Evolutionary conservation across 2,113 vertebrate genomes (phyloP), one percentile per base, ranked within the genome.

Genomic region (Dicaeum eximium): DNA sequence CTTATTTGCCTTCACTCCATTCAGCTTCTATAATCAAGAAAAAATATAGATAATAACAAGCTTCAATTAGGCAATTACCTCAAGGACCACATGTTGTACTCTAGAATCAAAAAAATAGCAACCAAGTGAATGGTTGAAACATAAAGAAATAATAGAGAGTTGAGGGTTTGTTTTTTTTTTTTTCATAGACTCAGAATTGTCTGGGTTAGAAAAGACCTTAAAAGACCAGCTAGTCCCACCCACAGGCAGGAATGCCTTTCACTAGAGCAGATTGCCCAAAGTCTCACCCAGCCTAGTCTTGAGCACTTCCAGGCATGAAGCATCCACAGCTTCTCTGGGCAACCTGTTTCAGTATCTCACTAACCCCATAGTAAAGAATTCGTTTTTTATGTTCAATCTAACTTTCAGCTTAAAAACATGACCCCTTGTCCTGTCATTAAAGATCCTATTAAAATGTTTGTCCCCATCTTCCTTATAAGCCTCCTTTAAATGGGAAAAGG

Each of bases 151-250:
- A 75, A 75, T 11, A 56, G 23, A 24, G 87, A 62, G 2, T 17
- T 33, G 7, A 2, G 3, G 1, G n/a, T n/a, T n/a, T n/a, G n/a
- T n/a, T n/a, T 0, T 0, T 2, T 37, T 74, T 38, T 74, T 71
- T 62, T 47, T 38, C 20, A 57, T 22, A 69, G 9, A 75, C 22
- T 80, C 17, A 57, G 60, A 70, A 57, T 10, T 9, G 7, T 10
- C 57, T 48, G 27, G 0, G 2, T 81, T 44, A 27, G n/a, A 88
- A 78, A 27, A 35, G 13, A 53, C 27, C 20, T 78, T 58, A 74
- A 71, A 79, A 62, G 15, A 16, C 24, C 22, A 70, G 25, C 8
- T 44, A 56, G 13, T 47, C 25, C 19, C 40, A 48, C 3, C 6
- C 6, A 3, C 1, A 0, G 16, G 4, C 35, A 62, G 42, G 24